A percentile compares a stretch with the other conserved stretches of the same genome.
phyloP scores from a whole-genome alignment of 2,797 vertebrate genomes.

The Micromesistius poutassou region DNA sequence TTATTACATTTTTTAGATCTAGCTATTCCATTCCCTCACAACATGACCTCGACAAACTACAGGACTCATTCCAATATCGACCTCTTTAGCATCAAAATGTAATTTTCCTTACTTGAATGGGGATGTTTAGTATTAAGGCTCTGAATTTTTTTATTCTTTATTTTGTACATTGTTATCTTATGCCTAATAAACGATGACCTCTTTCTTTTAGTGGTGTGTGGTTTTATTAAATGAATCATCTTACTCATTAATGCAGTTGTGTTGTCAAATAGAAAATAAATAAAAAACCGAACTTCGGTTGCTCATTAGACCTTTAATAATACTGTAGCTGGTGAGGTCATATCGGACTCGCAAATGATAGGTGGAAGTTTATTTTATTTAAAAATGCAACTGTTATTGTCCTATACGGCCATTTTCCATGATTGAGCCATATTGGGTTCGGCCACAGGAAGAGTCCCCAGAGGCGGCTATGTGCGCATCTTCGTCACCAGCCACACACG shows the following conservation, averaged over 20 bases:
- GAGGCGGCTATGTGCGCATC: neutral
- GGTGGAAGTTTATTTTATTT: neutral
- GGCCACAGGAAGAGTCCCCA: neutral
- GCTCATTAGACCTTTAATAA: neutral
- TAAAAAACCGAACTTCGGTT: neutral
- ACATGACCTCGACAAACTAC: neutral
- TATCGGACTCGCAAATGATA: neutral
- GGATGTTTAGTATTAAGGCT: conserved; percentile 57
- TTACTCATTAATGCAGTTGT: neutral
- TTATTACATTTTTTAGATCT: neutral
- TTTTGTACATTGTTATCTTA: conserved; percentile 59
- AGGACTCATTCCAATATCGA: conserved; percentile 11
- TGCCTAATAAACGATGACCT: conserved; percentile 61
- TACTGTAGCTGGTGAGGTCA: neutral
- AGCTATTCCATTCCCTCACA: neutral
- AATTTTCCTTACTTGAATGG: conserved; percentile 63
- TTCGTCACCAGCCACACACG: neutral
- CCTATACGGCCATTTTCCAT: neutral
- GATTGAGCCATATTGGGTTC: neutral
- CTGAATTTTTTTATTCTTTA: conserved; percentile 48
- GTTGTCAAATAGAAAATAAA: neutral
- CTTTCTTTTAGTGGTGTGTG: conserved; percentile 27
- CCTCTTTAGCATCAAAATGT: conserved; percentile 10
- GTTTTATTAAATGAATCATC: neutral
- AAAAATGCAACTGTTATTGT: neutral